Conservation (phyloP, 1,140 invertebrate genomes). For the Batillaria attramentaria region DNA sequence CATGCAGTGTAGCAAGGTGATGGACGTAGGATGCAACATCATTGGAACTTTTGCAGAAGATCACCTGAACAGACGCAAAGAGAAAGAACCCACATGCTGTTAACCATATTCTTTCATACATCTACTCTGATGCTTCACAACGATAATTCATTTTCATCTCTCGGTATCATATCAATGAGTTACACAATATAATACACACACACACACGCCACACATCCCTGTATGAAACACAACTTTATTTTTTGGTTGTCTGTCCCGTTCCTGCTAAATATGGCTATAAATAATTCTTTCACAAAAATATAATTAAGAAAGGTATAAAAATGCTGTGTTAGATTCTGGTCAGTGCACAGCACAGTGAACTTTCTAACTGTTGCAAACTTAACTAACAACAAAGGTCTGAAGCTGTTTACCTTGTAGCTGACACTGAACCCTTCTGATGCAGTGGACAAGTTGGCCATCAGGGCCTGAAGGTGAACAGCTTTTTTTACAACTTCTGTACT, state of each 20-base stretch:
- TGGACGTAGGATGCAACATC: not conserved
- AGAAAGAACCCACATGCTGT: not conserved
- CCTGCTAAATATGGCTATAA: not conserved
- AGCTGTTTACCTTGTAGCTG: slow-evolving; percentile 21
- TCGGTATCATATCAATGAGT: not conserved
- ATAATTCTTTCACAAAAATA: not conserved
- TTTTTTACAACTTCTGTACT: slow-evolving; percentile 1
- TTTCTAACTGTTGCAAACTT: no score
- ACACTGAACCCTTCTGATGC: slow-evolving; percentile 17
- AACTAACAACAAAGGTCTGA: not conserved
- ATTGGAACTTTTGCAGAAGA: not conserved
- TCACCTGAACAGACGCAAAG: not conserved
- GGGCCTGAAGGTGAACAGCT: slow-evolving; percentile 20
- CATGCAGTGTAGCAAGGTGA: not conserved
- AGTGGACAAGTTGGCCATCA: slow-evolving; percentile 21
- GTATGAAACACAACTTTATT: no score
- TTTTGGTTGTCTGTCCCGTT: no score
- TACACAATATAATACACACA: not conserved
- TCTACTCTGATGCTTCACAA: no score
- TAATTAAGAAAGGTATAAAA: no score
- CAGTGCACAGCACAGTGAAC: no score
- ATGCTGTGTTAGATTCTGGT: no score
- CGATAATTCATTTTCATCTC: no score
- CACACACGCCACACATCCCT: not conserved
- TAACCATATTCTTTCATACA: not conserved